Percentiles rank a stretch among this genome's conserved stretches.
phyloP scores from a whole-genome alignment of 2,888 invertebrate species.

The Willowsia nigromaculata region DNA sequence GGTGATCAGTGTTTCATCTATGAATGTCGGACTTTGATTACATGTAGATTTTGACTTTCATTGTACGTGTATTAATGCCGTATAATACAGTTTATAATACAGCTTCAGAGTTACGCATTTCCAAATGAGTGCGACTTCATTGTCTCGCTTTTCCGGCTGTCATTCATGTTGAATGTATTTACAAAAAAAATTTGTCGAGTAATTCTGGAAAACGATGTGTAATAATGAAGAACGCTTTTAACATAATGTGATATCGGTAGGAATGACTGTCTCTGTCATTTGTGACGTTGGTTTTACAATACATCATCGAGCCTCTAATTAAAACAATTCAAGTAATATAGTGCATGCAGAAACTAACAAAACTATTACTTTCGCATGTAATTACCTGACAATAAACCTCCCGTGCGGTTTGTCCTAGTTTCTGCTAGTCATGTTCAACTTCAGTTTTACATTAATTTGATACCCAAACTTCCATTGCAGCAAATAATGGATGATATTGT shows the following conservation, averaged over 20 bases:
- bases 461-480: constrained; percentile 1
- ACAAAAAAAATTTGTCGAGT: constrained; percentile 35
- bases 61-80: too few relatives aligned
- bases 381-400: constrained; percentile 18
- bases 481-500: background rate
- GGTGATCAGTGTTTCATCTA: too few relatives aligned
- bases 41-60: too few relatives aligned
- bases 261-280: background rate
- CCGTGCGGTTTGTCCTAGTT: constrained; percentile 1
- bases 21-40: too few relatives aligned
- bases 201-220: constrained; percentile 37
- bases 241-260: background rate
- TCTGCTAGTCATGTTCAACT: background rate
- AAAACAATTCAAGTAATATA: background rate
- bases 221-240: background rate
- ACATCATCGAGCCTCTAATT: background rate
- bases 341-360: background rate
- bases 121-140: background rate
- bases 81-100: too few relatives aligned
- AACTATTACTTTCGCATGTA: background rate
- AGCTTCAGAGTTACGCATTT: too few relatives aligned
- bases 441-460: background rate
- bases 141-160: constrained; percentile 45
- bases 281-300: background rate
- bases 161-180: constrained; percentile 42